Base-by-base conservation (phyloP, 1,140 invertebrate genomes). In the Helicoverpa armigera region DNA sequence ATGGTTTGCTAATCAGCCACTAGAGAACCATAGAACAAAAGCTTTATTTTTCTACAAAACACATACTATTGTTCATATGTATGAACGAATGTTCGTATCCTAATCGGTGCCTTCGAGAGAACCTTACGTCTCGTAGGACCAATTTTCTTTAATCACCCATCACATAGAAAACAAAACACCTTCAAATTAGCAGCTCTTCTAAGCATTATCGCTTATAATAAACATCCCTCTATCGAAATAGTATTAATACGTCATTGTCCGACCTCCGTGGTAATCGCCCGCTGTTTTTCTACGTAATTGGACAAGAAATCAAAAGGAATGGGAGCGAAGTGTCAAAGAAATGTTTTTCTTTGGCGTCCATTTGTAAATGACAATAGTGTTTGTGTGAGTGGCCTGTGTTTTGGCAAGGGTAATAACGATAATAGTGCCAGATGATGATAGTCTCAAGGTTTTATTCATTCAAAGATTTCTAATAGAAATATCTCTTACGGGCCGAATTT, bases 271-370 rank as follows among this genome's bases (percentile, higher is more conserved):
- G 84, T 88, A 90, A 92, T 88, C 86, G 82, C 83, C 87, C 83
- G 86, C 86, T 91, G 90, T 91, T 92, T 92, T 91, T 91, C 90
- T 88, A 88, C 83, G 82, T 92, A 92, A 92, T 92, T 91, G 91
- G 90, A 82, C 85, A 81, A 91, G 88, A 86, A 89, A 90, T 92
- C 91, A 91, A 70, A n/a, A 70, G 18, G 67, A 29, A 70, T 4
- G 10, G 35, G 13, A 61, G 13, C n/a, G 29, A 35, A 53, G 74
- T 31, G 50, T 53, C 60, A 65, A 77, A 65, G 48, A 65, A 77
- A 77, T 65, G 48, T 65, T 77, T n/a, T 77, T 77, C 29, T 56
- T 77, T 65, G 35, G 2, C 9, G 14, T n/a, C 14, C 74, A 29
- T 61, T 75, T 50, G 65, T 69, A 70, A 58, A 10, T 16, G 73